A percentile compares a stretch with the other conserved stretches of the same genome.
Conservation (phyloP, 2,113 vertebrate species). For the Melanerpes aurifrons region DNA sequence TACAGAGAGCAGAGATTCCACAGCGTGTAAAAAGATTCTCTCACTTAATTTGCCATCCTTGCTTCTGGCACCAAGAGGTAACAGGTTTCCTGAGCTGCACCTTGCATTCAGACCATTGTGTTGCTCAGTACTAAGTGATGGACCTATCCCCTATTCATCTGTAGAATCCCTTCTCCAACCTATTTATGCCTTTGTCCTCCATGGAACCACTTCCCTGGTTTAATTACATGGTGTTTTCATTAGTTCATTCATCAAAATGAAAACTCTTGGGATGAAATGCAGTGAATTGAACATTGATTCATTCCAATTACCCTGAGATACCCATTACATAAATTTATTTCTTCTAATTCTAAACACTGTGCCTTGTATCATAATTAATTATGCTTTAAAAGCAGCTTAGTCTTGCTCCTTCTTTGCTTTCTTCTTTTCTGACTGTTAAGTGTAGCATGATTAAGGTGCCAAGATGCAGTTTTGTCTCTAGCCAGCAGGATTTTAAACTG, state of each 20-base stretch:
- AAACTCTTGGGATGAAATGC: neutral
- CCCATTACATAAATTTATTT: neutral
- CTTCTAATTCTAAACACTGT: neutral
- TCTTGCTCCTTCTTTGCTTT: neutral
- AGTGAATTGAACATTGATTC: neutral
- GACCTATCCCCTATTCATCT: neutral
- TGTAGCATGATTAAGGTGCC: neutral
- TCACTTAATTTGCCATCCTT: neutral
- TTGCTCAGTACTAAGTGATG: neutral
- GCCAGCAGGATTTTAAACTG: neutral
- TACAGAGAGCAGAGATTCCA: neutral
- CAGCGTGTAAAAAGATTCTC: neutral
- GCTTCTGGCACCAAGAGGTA: neutral
- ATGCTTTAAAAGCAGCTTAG: neutral
- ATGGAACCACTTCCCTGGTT: neutral
- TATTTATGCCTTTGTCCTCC: neutral
- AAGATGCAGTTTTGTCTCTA: neutral
- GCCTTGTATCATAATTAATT: neutral
- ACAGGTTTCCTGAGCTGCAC: neutral
- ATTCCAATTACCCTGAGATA: neutral
- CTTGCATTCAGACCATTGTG: neutral
- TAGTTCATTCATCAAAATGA: neutral
- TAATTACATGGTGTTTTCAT: neutral
- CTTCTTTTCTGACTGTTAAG: neutral
- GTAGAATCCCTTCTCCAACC: neutral